These are phyloP conservation scores for Sphecodes monilicornis DNA, from an alignment of 2,888 invertebrate genomes.

Conservation along the genomic window DNA sequence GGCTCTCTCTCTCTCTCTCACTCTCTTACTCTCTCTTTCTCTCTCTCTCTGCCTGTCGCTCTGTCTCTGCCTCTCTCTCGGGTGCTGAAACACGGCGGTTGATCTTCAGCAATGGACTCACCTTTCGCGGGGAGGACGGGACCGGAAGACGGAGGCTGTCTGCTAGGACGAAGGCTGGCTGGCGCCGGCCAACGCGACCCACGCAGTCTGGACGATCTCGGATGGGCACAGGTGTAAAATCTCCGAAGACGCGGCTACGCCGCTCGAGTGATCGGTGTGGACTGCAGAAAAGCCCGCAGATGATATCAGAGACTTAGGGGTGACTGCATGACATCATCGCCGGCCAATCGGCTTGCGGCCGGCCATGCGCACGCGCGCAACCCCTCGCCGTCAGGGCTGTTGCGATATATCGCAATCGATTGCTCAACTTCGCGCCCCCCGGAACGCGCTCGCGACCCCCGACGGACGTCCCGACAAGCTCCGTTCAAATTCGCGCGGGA, in stretches of 20 bases:
- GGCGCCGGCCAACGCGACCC: slow-evolving; percentile 44
- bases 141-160: slow-evolving; percentile 41
- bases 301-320: slow-evolving; percentile 82
- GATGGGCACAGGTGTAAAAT: slow-evolving; percentile 62
- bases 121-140: slow-evolving; percentile 56
- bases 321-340: slow-evolving; percentile 83
- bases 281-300: slow-evolving; percentile 84
- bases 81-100: slow-evolving; percentile 31
- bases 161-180: slow-evolving; percentile 29
- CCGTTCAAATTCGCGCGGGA: slow-evolving; percentile 65
- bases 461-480: not conserved
- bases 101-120: slow-evolving; percentile 66
- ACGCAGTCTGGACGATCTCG: slow-evolving; percentile 54
- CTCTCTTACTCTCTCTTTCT: not conserved
- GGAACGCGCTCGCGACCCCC: slow-evolving; percentile 46
- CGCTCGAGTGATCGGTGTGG: slow-evolving; percentile 81
- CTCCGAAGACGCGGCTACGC: slow-evolving; percentile 76
- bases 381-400: slow-evolving; percentile 56
- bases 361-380: slow-evolving; percentile 67
- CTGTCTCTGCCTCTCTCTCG: not conserved
- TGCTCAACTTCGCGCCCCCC: slow-evolving; percentile 77
- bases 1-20: slow-evolving; percentile 15
- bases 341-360: slow-evolving; percentile 74
- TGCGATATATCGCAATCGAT: slow-evolving; percentile 84
- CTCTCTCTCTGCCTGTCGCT: not conserved